phyloP scores from a whole-genome alignment of 2,797 vertebrate species.

The Philypnodon macrostomus region DNA sequence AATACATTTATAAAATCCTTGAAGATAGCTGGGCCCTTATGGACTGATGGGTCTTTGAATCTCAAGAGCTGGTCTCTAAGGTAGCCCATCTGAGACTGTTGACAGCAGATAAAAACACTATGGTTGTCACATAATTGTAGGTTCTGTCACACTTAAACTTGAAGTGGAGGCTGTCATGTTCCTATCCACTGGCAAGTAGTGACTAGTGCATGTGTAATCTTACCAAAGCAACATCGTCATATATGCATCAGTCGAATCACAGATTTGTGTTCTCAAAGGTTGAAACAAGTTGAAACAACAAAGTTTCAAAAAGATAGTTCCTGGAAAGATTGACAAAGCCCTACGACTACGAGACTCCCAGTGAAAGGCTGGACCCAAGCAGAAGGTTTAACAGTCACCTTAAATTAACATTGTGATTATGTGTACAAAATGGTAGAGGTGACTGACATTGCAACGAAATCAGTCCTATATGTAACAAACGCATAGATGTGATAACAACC shows the following conservation, averaged over 20 bases:
- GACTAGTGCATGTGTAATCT: slow-evolving; percentile 34
- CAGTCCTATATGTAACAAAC: no score
- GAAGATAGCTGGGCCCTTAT: slow-evolving; percentile 25
- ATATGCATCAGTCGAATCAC: slow-evolving; percentile 31
- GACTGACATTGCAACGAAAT: no score
- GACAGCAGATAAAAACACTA: slow-evolving; percentile 34
- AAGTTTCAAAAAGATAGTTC: not conserved
- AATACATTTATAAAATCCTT: slow-evolving; percentile 58
- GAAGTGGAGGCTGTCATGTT: slow-evolving; percentile 11
- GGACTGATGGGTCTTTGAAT: slow-evolving; percentile 34
- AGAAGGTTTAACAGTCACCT: no score
- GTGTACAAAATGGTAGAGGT: no score
- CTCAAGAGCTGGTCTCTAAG: slow-evolving; percentile 56
- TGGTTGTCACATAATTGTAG: slow-evolving; percentile 13
- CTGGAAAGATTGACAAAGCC: not conserved
- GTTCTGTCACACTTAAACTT: slow-evolving; percentile 17
- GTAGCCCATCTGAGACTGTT: slow-evolving; percentile 39
- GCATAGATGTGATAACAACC: not conserved
- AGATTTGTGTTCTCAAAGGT: slow-evolving; percentile 11
- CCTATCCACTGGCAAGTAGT: slow-evolving; percentile 1
- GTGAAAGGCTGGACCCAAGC: no score
- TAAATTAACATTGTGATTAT: no score
- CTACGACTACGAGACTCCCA: no score
- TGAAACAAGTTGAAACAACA: no score
- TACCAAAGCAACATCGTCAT: slow-evolving; percentile 63